Percentiles rank a stretch among this genome's conserved stretches.
These are phyloP conservation scores for Blera fallax DNA, from an alignment of 2,888 invertebrate species.

Conservation along the genomic window DNA sequence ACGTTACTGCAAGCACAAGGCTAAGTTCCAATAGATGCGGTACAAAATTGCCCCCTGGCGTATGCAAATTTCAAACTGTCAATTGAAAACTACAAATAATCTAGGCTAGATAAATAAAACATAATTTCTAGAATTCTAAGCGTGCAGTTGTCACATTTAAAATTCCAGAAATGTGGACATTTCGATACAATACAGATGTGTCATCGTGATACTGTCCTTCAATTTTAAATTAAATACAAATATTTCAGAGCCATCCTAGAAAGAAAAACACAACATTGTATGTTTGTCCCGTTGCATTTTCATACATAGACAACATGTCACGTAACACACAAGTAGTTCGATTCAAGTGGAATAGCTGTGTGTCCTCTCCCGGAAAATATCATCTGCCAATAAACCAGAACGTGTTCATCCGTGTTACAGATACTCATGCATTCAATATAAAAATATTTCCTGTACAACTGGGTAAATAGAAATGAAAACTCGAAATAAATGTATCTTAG, in stretches of 20 bases:
- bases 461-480: not conserved
- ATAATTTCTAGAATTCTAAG: not conserved
- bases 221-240: not conserved
- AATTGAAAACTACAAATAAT: not conserved
- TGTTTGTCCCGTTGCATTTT: not conserved
- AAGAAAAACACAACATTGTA: not conserved
- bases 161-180: not conserved
- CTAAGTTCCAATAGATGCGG: no score
- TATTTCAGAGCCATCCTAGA: not conserved
- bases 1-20: no score
- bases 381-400: slow-evolving; percentile 2
- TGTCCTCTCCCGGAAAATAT: slow-evolving; percentile 2
- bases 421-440: not conserved
- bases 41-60: not conserved
- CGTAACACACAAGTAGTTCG: not conserved
- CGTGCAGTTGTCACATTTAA: not conserved
- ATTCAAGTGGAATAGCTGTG: not conserved
- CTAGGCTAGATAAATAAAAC: not conserved
- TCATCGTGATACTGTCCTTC: slow-evolving; percentile 1
- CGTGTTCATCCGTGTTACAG: slow-evolving; percentile 17
- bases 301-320: not conserved
- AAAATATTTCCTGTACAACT: not conserved
- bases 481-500: no score
- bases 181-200: not conserved
- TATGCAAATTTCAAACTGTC: not conserved